phyloP scores from a whole-genome alignment of 1,140 invertebrate species.

The Lethrus apterus region DNA sequence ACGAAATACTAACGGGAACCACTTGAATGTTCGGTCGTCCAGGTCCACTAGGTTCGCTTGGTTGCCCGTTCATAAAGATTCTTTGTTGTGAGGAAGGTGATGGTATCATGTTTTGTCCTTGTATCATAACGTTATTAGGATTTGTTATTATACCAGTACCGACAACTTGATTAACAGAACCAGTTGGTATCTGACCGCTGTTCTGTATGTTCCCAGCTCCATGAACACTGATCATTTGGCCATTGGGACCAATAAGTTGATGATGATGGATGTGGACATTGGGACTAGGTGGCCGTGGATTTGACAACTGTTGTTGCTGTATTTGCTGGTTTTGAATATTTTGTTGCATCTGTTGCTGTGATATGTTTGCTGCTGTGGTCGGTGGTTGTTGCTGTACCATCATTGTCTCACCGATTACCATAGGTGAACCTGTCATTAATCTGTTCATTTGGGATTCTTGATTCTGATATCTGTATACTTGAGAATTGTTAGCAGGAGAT shows the following conservation, averaged over 20 bases:
- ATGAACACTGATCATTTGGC: slow-evolving; percentile 50
- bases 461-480: slow-evolving; percentile 34
- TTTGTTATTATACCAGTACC: slow-evolving; percentile 20
- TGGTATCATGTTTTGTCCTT: slow-evolving; percentile 26
- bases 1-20: slow-evolving; percentile 26
- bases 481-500: slow-evolving; percentile 19
- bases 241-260: slow-evolving; percentile 49
- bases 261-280: slow-evolving; percentile 33
- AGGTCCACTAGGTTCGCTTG: slow-evolving; percentile 36
- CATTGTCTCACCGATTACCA: slow-evolving; percentile 36
- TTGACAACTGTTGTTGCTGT: slow-evolving; percentile 18
- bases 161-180: slow-evolving; percentile 19
- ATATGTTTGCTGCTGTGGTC: slow-evolving; percentile 26
- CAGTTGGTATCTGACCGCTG: slow-evolving; percentile 4
- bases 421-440: slow-evolving; percentile 29
- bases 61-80: slow-evolving; percentile 35
- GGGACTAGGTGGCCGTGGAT: slow-evolving; percentile 4
- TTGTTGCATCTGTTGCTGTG: slow-evolving; percentile 18
- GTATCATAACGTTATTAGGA: slow-evolving; percentile 21
- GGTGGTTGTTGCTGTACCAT: slow-evolving; percentile 26
- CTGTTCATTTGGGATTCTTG: slow-evolving; percentile 24
- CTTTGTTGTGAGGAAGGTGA: slow-evolving; percentile 23
- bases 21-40: slow-evolving; percentile 36
- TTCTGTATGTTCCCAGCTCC: slow-evolving; percentile 16
- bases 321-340: slow-evolving; percentile 24